phyloP scores from a whole-genome alignment of 2,113 vertebrate species.

The Paramormyrops kingsleyae region DNA sequence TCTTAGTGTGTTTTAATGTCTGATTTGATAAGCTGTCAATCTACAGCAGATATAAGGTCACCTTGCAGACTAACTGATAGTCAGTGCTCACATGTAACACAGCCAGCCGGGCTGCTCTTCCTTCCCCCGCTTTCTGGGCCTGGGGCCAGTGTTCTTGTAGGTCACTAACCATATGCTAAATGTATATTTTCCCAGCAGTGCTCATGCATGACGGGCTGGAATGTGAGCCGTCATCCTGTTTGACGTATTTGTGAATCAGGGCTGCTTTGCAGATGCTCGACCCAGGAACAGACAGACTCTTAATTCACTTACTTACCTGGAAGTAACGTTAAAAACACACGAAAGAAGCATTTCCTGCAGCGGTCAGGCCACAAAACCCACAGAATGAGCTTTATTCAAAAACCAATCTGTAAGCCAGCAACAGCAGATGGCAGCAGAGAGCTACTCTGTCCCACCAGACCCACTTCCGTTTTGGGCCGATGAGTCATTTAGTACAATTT shows the following conservation, averaged over 20 bases:
- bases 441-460: not conserved
- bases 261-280: not conserved
- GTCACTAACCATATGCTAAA: not conserved
- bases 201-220: not conserved
- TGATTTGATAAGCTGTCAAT: not conserved
- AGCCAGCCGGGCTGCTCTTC: not conserved
- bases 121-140: not conserved
- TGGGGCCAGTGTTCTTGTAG: not conserved
- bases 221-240: not conserved
- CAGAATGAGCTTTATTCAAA: conserved; percentile 35
- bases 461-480: not conserved
- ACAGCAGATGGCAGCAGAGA: conserved; percentile 15
- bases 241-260: not conserved
- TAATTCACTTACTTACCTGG: too few species aligned
- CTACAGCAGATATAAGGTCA: not conserved
- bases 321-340: not conserved
- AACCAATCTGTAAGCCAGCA: not conserved
- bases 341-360: not conserved
- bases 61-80: not conserved
- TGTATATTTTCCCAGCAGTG: not conserved
- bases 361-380: not conserved
- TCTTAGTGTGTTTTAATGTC: not conserved
- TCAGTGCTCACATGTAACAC: not conserved
- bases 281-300: not conserved
- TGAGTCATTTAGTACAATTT: conserved; percentile 18